Conservation (phyloP, 2,888 invertebrate genomes). For the Capitulum mitella region DNA sequence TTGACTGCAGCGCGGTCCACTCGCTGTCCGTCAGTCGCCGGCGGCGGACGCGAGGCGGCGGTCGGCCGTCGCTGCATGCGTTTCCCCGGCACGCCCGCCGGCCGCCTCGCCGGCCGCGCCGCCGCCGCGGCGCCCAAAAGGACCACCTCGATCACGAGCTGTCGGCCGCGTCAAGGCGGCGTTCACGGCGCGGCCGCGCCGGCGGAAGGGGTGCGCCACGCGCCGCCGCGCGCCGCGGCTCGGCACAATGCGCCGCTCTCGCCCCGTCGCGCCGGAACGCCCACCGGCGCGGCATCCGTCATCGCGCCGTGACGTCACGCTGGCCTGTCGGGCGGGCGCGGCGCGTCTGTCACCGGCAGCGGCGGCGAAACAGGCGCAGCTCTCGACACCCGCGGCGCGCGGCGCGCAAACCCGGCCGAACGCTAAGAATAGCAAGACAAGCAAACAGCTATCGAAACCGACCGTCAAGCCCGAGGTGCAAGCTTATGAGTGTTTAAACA, state of each 20-base stretch:
- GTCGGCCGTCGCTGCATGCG: no score
- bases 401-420: background rate
- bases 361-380: background rate
- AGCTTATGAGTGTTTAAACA: conserved; percentile 21
- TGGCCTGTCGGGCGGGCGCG: background rate
- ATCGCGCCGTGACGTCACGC: background rate
- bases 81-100: no score
- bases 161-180: background rate
- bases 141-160: background rate
- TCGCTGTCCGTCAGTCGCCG: no score
- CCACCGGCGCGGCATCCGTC: background rate
- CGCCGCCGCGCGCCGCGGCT: background rate
- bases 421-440: conserved; percentile 19
- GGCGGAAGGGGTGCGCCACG: background rate
- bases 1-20: no score
- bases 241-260: background rate
- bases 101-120: background rate
- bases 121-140: background rate
- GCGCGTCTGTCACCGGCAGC: background rate
- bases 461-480: conserved; percentile 7
- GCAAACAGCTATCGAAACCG: conserved; percentile 2
- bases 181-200: background rate
- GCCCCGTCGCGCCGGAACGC: background rate
- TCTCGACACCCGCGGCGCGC: background rate
- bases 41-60: no score